Evolutionary conservation across 2,888 invertebrate genomes (phyloP), one percentile per base, ranked within the genome.

Genomic region (Lasius platythorax): DNA sequence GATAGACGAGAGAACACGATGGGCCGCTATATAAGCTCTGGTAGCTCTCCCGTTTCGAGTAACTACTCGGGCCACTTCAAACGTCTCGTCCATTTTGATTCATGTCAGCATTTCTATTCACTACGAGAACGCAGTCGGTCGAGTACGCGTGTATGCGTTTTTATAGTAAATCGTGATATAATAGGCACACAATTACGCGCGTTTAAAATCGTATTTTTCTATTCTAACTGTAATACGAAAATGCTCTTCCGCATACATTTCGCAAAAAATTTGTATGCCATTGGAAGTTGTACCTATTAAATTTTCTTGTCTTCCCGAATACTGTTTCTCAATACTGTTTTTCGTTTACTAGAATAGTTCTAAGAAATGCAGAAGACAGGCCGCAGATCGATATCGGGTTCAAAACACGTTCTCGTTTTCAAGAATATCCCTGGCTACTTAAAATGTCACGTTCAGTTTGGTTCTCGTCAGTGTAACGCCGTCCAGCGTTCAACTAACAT

Each of bases 51-150:
- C 83, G 81, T 72, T 84, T 87, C 85, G 82, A 84, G 82, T 83
- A 84, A 86, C 90, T 90, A 84, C 83, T 89, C 88, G 84, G 90
- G 75, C 91, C 90, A 87, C 90, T 91, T 87, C 89, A 91, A 90
- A 87, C 91, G 90, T 85, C 87, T 85, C 82, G 82, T 89, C 90
- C 88, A 86, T 89, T 90, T 86, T 85, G 84, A 83, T 79, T 81
- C 83, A 50, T 76, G 84, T 87, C 85, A 76, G 66, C 66, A 84
- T 85, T 86, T 73, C 85, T 70, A 73, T 85, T 87, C 85, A 85
- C 83, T 85, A 82, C 37, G 78, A 78, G 83, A 82, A 83, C 40
- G 79, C 68, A 74, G 63, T 68, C 84, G 74, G 53, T 43, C 64
- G 82, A 83, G 84, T 82, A 43, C 56, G 83, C 81, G 43, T 64